Evolutionary conservation across 1,140 invertebrate species (phyloP).

Genomic region (Mercenaria mercenaria): DNA sequence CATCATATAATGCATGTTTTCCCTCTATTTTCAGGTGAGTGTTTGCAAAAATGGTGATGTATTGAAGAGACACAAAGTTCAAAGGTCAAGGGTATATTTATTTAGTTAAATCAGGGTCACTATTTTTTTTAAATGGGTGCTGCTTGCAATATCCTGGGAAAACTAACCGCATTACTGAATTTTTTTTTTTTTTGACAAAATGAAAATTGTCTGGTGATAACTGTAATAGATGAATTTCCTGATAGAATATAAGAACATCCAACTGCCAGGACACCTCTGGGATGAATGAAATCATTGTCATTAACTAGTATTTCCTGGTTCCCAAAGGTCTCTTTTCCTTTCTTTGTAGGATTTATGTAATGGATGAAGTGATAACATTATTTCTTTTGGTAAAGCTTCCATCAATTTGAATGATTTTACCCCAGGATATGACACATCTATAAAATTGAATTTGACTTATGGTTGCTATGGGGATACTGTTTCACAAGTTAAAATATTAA

Average conservation of each 20-base stretch:
- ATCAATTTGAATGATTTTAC: not conserved
- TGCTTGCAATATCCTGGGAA: no score
- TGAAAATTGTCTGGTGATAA: not conserved
- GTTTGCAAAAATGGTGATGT: not conserved
- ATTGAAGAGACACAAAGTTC: not conserved
- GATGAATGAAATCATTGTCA: not conserved
- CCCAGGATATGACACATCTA: conserved; percentile 8
- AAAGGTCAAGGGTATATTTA: not conserved
- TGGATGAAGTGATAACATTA: conserved; percentile 12
- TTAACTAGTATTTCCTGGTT: not conserved
- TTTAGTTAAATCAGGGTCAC: not conserved
- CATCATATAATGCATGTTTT: no score
- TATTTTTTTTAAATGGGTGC: no score
- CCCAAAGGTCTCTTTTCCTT: not conserved
- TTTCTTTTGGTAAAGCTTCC: conserved; percentile 19
- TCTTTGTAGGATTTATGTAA: not conserved
- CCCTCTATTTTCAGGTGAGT: conserved; percentile 43
- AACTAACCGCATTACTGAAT: no score
- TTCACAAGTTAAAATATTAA: not conserved
- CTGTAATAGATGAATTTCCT: not conserved
- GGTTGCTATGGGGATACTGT: not conserved
- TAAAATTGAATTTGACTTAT: conserved; percentile 14
- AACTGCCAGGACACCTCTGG: not conserved
- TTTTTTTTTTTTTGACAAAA: no score
- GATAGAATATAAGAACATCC: not conserved